phyloP scores from a whole-genome alignment of 2,113 vertebrate species.

The Phylloscopus trochiloides region DNA sequence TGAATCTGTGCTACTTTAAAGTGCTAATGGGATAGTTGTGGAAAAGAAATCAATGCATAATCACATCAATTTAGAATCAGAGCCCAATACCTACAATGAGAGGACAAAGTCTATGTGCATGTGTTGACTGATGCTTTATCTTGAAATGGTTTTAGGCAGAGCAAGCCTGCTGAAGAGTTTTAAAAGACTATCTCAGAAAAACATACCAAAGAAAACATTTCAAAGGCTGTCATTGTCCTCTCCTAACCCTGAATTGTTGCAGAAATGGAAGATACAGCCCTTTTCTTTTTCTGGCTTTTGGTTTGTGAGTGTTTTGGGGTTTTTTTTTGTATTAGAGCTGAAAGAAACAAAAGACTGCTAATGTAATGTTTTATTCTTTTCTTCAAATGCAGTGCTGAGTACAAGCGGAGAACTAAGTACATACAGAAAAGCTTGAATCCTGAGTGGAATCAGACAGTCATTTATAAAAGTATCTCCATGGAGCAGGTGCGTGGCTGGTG shows the following conservation, averaged over 20 bases:
- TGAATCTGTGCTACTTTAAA: background rate
- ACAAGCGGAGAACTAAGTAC: constrained; percentile 94
- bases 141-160: background rate
- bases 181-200: background rate
- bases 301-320: background rate
- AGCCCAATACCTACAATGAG: background rate
- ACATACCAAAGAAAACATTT: background rate
- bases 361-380: constrained; percentile 48
- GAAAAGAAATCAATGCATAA: constrained; percentile 12
- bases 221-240: background rate
- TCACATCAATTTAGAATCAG: background rate
- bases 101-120: background rate
- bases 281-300: background rate
- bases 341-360: background rate
- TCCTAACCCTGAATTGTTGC: background rate
- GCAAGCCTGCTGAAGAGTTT: background rate
- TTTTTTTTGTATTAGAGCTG: background rate
- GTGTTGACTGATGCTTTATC: background rate
- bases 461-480: constrained; percentile 97
- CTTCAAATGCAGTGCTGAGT: constrained; percentile 86
- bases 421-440: constrained; percentile 95
- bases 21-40: background rate
- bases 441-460: constrained; percentile 99
- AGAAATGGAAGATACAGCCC: background rate
- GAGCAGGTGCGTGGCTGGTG: constrained; percentile 85